Evolutionary conservation across 1,140 invertebrate genomes (phyloP), one percentile per base, ranked within the genome.

Genomic region (Achatina immaculata): DNA sequence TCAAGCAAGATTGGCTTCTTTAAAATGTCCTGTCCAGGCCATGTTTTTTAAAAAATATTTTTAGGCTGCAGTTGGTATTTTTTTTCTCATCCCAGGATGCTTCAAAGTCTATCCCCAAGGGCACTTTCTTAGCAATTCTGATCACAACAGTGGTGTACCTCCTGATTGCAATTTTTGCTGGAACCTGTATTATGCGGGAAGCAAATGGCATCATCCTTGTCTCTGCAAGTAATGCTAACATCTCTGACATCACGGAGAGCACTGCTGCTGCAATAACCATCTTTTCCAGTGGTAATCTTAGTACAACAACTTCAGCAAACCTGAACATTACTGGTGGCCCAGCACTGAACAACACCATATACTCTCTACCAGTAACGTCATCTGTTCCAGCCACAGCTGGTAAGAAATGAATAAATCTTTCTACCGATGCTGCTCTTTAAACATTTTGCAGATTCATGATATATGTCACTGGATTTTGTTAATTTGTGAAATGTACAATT

Each of bases 61-160:
- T n/a, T n/a, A n/a, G n/a, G n/a, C n/a, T n/a, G n/a, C n/a, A 6
- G 43, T 21, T 55, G 16, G 48, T 55, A 19, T 55, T 55, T 55
- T 55, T 14, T 62, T 31, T 62, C 11, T 34, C n/a, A n/a, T n/a
- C 58, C 24, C 90, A 98, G 94, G 96, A 99, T 92, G 96, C 97
- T 9, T 86, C 89, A 72, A 89, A 86, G 78, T 88, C 92, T 40
- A 94, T 94, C 85, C 93, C 94, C n/a, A 91, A 92, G 91, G 97
- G 97, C 81, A 98, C 97, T 0, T 91, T 98, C 2, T 89, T 97
- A 14, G 95, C 97, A 0, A 97, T 99, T 82, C 73, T 95, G 0
- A 91, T 98, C 14, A 97, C 96, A 1, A 95, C 96, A 4, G 66
- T 94, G 0, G 95, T 95, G 9, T 99, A 99, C 88, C 84, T 98